Evolutionary conservation across 2,113 vertebrate species (phyloP).

Genomic region (Puntigrus tetrazona): DNA sequence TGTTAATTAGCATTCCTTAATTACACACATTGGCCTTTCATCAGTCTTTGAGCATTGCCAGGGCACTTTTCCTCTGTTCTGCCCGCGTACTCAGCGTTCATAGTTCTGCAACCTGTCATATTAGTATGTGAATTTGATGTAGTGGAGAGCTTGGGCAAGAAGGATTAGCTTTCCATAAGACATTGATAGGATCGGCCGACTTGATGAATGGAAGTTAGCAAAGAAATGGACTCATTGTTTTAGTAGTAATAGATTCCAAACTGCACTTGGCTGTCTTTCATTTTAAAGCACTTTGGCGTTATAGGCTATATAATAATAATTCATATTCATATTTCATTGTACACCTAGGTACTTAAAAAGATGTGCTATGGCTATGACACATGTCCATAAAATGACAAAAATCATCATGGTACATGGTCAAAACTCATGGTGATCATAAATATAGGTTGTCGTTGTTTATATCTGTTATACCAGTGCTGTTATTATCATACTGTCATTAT

Average conservation of each 20-base stretch:
- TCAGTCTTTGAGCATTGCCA: background rate
- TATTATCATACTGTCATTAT: background rate
- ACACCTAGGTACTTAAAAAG: background rate
- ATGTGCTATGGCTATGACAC: background rate
- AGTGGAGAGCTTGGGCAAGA: background rate
- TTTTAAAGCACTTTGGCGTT: background rate
- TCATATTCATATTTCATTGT: background rate
- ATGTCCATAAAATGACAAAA: background rate
- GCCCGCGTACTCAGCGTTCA: background rate
- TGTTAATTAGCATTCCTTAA: slow-evolving; percentile 45
- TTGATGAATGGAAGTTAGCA: background rate
- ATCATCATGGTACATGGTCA: background rate
- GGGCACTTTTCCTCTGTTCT: slow-evolving; percentile 5
- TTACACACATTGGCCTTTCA: slow-evolving; percentile 37
- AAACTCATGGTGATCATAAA: background rate
- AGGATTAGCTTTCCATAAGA: background rate
- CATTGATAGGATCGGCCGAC: background rate
- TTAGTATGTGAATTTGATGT: slow-evolving; percentile 17
- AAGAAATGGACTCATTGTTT: background rate
- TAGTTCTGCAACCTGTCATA: background rate
- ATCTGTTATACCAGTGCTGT: background rate
- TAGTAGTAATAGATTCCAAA: background rate
- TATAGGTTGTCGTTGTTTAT: background rate
- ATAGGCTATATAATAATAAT: background rate
- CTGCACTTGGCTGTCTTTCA: slow-evolving; percentile 2